A percentile compares a stretch with the other conserved stretches of the same genome.
Conservation (phyloP, 2,797 vertebrate genomes). For the Halcyon leucocephala region DNA sequence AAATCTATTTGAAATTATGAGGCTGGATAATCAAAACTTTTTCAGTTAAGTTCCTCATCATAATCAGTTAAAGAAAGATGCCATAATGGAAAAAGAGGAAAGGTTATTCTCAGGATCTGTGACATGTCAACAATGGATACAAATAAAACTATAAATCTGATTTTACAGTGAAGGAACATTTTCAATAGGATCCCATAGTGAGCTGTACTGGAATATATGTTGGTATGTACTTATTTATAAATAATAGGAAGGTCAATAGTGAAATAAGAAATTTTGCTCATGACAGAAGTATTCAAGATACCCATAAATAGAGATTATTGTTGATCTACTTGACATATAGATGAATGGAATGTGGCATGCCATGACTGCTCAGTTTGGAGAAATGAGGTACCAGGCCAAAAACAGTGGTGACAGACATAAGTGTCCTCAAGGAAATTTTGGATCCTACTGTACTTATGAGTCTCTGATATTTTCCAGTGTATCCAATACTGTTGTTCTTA, state of each 20-base stretch:
- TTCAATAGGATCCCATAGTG: not conserved
- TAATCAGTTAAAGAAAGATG: not conserved
- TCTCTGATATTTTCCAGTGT: not conserved
- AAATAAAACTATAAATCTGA: not conserved
- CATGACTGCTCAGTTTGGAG: not conserved
- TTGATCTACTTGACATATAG: not conserved
- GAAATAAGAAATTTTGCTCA: not conserved
- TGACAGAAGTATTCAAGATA: not conserved
- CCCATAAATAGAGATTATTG: not conserved
- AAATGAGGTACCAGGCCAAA: not conserved
- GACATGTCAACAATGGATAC: not conserved
- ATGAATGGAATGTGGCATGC: not conserved
- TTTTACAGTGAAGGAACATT: not conserved
- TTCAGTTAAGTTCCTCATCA: not conserved
- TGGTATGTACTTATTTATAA: not conserved
- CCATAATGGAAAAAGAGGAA: not conserved
- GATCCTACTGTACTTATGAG: not conserved
- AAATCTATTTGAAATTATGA: not conserved
- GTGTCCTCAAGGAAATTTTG: not conserved
- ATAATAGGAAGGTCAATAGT: not conserved
- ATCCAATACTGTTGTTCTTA: not conserved
- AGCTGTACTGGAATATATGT: not conserved
- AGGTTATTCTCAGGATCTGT: not conserved
- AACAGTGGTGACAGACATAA: not conserved
- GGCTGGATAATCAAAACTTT: not conserved